phyloP scores from a whole-genome alignment of 2,113 vertebrate species.

The Nycticebus coucang region DNA sequence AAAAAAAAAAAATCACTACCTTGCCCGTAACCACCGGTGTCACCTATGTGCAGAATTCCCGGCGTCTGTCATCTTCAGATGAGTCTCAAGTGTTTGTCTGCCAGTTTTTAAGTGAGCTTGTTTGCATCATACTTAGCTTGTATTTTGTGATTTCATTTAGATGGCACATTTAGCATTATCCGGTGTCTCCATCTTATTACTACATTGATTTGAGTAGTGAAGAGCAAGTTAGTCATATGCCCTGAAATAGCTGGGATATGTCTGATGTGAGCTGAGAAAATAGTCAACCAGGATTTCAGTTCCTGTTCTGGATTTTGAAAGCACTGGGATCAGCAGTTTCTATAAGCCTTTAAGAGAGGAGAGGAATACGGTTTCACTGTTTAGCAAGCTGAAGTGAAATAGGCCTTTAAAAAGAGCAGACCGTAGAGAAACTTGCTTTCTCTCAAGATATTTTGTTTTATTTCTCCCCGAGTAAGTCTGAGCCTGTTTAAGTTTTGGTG shows the following conservation, averaged over 20 bases:
- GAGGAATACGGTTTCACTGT: not conserved
- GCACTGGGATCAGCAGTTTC: conserved; percentile 26
- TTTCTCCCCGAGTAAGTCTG: not conserved
- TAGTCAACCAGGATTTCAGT: conserved; percentile 28
- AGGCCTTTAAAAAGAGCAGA: not conserved
- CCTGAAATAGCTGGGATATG: not conserved
- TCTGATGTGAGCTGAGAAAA: not conserved
- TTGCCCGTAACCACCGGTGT: accelerated
- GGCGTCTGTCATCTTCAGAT: not conserved
- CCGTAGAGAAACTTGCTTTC: not conserved
- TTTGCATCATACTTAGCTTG: not conserved
- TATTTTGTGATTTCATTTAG: not conserved
- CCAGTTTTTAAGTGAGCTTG: not conserved
- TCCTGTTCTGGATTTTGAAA: conserved; percentile 42
- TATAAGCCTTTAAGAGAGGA: conserved; percentile 11
- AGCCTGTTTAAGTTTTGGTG: not conserved
- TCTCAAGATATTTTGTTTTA: not conserved
- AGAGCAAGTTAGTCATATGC: not conserved
- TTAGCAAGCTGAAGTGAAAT: not conserved
- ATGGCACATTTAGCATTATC: not conserved
- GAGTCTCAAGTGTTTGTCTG: not conserved
- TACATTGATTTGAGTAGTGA: not conserved
- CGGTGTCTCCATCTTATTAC: not conserved
- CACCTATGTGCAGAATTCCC: not conserved
- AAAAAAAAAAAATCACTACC: not conserved